Evolutionary conservation across 2,888 invertebrate genomes (phyloP), one percentile per base, ranked within the genome.

Genomic region (Hetaerina titia): DNA sequence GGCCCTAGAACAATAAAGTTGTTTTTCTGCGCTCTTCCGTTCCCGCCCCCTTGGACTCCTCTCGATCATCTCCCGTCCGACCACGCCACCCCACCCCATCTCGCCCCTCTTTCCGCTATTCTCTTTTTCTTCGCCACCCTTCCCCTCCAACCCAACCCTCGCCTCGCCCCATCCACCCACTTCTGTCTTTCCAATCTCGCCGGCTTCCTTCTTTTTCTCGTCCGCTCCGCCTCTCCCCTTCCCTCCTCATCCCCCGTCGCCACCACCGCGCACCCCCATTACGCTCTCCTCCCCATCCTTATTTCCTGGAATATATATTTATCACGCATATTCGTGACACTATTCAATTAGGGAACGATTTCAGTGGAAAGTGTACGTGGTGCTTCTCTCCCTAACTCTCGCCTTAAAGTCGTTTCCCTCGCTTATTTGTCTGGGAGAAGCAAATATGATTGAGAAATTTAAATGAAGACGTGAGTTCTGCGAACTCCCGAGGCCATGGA

Each of bases 301-400:
- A 31, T 15, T 89, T 45, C 31, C 56, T 45, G n/a, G n/a, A 58
- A 89, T 58, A 57, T n/a, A 89, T 22, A 57, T 57, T 56, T 89
- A 56, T 57, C 89, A 89, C 89, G 89, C 89, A 89, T 58, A 89
- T 89, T 89, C 89, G 89, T 89, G 89, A 89, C 89, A 56, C 57
- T 56, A 89, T 89, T 89, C 89, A 89, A 89, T 89, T 89, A 89
- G 89, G 89, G 57, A 57, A 19, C 19, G 89, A 57, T 89, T 57
- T 57, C 6, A 45, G 31, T n/a, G 31, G 17, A 19, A 81, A 81
- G 81, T n/a, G 11, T 31, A 81, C 81, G 5, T 22, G 25, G 22
- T n/a, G 13, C 81, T 81, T n/a, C 88, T 19, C 15, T n/a, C 56
- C n/a, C 31, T 19, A 58, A 57, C 81, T 81, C n/a, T 22, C 81